phyloP scores from a whole-genome alignment of 1,140 invertebrate species.

The Carcinoscorpius rotundicauda region DNA sequence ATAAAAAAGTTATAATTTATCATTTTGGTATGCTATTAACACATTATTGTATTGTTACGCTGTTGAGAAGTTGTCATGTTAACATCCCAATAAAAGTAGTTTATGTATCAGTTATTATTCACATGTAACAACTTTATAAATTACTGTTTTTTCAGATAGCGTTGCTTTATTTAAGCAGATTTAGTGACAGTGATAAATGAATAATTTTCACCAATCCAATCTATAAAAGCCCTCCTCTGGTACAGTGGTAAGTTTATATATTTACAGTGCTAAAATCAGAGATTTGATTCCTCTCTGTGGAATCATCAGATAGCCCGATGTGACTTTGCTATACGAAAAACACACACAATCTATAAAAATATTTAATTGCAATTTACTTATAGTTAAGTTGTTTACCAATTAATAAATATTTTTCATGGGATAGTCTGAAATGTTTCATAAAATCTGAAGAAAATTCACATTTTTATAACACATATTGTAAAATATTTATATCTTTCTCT shows the following conservation, averaged over 20 bases:
- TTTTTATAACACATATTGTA: neutral
- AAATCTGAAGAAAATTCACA: neutral
- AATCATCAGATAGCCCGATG: no score
- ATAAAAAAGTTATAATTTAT: neutral
- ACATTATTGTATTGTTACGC: conserved; percentile 5
- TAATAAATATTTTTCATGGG: conserved; percentile 35
- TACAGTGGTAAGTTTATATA: no score
- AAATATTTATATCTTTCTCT: conserved; percentile 2
- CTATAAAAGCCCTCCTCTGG: no score
- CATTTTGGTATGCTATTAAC: neutral
- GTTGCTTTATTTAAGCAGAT: no score
- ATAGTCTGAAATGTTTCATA: neutral
- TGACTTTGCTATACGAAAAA: no score
- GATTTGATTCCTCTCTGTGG: no score
- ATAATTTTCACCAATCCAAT: no score
- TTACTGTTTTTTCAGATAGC: no score
- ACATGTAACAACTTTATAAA: conserved; percentile 20
- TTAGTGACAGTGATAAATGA: no score
- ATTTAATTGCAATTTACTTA: no score
- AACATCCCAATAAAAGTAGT: neutral
- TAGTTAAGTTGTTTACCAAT: conserved; percentile 30
- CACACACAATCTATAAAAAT: no score
- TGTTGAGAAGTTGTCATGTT: conserved; percentile 1
- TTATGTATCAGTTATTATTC: conserved; percentile 22
- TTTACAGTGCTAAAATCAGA: no score